Evolutionary conservation across 2,113 vertebrate species (phyloP).

Genomic region (Notechis scutatus): DNA sequence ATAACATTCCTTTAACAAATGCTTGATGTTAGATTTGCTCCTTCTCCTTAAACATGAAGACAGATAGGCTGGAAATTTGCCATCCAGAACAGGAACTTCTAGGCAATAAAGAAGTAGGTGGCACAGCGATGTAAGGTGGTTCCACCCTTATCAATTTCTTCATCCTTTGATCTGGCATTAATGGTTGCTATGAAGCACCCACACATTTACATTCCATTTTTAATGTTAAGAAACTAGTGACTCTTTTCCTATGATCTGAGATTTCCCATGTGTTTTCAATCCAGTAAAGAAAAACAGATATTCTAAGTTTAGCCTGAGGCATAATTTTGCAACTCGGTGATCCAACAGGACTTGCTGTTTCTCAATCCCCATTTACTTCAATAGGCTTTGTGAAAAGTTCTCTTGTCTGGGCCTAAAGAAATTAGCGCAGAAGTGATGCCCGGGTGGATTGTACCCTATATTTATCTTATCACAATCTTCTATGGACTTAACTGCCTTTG

Average conservation of each 20-base stretch:
- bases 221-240: background rate
- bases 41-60: background rate
- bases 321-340: background rate
- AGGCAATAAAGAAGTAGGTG: background rate
- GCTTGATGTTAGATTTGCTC: background rate
- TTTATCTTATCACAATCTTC: conserved; percentile 59
- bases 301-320: background rate
- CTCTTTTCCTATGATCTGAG: background rate
- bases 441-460: conserved; percentile 7
- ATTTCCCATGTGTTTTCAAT: background rate
- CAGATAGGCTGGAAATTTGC: background rate
- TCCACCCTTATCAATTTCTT: background rate
- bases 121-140: background rate
- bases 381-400: background rate
- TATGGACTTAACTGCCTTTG: conserved; percentile 69
- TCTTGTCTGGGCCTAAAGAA: background rate
- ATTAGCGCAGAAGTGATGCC: background rate
- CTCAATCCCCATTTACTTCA: background rate
- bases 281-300: background rate
- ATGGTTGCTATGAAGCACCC: background rate
- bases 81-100: background rate
- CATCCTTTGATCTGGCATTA: background rate
- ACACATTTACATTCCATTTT: background rate
- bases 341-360: background rate
- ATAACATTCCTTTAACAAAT: background rate